Base-by-base conservation (phyloP, 2,113 vertebrate genomes). In the Chunga burmeisteri region DNA sequence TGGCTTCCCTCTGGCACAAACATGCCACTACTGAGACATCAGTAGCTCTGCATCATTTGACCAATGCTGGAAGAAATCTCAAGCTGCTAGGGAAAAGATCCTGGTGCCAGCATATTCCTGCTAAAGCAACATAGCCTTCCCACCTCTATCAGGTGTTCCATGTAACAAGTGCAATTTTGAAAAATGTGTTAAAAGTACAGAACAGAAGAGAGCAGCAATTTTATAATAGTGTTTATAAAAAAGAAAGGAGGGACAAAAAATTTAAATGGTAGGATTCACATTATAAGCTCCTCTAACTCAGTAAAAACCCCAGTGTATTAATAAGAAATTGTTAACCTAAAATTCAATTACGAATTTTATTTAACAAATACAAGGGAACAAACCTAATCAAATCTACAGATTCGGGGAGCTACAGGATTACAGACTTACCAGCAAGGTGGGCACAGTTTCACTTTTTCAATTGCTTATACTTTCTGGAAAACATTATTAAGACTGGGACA, bases 1-100 rank as follows among this genome's bases (percentile, higher is more conserved):
- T 72, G 80, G 73, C 87, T 88, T 91, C 77, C 94, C 83, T 81
- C 86, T 86, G 86, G 96, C 96, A 95, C 90, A 95, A 80, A 95
- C 59, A 90, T 81, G 92, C 82, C 94, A 97, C 84, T 44, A 62
- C 17, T 7, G 66, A 85, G 93, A 94, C 75, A 88, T 78, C 80
- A 96, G 42, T 11, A 61, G 42, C 79, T 82, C 22, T 34, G 27
- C 40, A 49, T 20, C 72, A 91, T 86, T 72, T 81, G 67, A 77
- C 71, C 93, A 95, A 56, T 4, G 42, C 82, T 82, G 58, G 53
- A 96, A 92, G 56, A 94, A 83, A 83, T 50, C 75, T 91, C 86
- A 68, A 70, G 30, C 55, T 81, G 79, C 38, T n/a, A 32, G 22
- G 23, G 19, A 92, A 95, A 93, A 81, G 55, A 84, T 36, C 72